Evolutionary conservation across 2,113 vertebrate genomes (phyloP), one percentile per base, ranked within the genome.

Genomic region (Pseudopodoces humilis): DNA sequence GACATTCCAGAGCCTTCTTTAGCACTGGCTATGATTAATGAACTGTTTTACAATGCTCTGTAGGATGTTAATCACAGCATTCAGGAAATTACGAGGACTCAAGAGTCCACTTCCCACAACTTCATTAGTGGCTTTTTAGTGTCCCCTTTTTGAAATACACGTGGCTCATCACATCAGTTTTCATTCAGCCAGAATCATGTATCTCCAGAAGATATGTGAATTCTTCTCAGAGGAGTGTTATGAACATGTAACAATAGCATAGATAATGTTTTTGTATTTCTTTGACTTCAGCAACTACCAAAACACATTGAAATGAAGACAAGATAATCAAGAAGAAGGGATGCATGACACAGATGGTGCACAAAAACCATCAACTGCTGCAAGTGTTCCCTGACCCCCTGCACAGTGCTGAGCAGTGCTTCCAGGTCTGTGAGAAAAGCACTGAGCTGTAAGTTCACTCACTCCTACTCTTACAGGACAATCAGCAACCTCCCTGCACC

Each of bases 251-350:
- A 93, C 81, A 78, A 74, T 7, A 89, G 69, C 39, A 63, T 2
- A 50, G 22, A 18, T 47, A 27, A 41, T 78, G 74, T 46, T 78
- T 74, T 25, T 5, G 0, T 44, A 37, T 77, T 83, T 88, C 12
- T 58, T 77, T 53, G 25, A 81, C 31, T 93, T 91, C 55, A 62
- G 44, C 60, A 78, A 69, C 60, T 46, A 93, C 22, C 43, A 74
- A 84, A 91, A 37, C 43, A 70, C 3, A 16, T 7, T 10, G 20
- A 77, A 91, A 84, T 14, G 13, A 91, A 82, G 74, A 87, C 10
- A 18, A 87, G 55, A 80, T 24, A 81, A 94, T 86, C 31, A 62
- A 84, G 81, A 69, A 92, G 81, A 93, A 93, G 65, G 46, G 69
- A 89, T 62, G 74, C 52, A 53, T 10, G 33, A 86, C 63, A 58